These are phyloP conservation scores for Megaustenia siamemsis DNA, from an alignment of 2,888 invertebrate genomes.

Conservation along the genomic window DNA sequence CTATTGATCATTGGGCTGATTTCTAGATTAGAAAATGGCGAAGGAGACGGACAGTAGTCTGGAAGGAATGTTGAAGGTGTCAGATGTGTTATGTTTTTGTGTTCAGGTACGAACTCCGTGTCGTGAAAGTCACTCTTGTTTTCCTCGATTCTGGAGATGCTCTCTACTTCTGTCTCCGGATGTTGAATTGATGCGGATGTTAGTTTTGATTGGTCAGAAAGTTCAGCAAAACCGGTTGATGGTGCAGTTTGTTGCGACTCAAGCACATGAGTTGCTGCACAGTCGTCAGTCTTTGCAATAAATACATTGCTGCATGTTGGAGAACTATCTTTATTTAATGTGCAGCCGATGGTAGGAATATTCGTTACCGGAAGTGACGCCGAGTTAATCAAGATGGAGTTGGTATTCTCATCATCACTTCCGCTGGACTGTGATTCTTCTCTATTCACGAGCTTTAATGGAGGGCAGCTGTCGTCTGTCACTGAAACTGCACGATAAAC, in stretches of 20 bases:
- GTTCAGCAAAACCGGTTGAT: too few species aligned
- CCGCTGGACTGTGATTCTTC: not conserved
- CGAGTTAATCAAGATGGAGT: too few species aligned
- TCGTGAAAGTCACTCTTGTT: too few species aligned
- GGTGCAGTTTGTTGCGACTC: not conserved
- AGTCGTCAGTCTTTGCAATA: too few species aligned
- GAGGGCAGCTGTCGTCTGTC: not conserved
- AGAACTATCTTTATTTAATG: too few species aligned
- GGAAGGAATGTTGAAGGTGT: not conserved
- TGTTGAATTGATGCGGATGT: not conserved
- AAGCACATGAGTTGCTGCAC: too few species aligned
- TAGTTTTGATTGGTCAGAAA: not conserved
- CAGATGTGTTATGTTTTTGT: too few species aligned
- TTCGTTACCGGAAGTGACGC: not conserved
- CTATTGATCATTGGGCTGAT: not conserved
- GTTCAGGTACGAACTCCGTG: too few species aligned
- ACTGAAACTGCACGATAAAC: constrained; percentile 4
- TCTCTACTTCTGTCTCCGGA: too few species aligned
- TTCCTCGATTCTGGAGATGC: too few species aligned
- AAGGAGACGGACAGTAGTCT: not conserved
- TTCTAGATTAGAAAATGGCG: not conserved
- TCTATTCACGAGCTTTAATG: not conserved
- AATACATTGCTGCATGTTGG: too few species aligned
- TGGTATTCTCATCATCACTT: not conserved
- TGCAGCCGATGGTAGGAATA: too few species aligned